Evolutionary conservation across 2,797 vertebrate genomes (phyloP).

Genomic region (Helicolenus hilgendorfi): DNA sequence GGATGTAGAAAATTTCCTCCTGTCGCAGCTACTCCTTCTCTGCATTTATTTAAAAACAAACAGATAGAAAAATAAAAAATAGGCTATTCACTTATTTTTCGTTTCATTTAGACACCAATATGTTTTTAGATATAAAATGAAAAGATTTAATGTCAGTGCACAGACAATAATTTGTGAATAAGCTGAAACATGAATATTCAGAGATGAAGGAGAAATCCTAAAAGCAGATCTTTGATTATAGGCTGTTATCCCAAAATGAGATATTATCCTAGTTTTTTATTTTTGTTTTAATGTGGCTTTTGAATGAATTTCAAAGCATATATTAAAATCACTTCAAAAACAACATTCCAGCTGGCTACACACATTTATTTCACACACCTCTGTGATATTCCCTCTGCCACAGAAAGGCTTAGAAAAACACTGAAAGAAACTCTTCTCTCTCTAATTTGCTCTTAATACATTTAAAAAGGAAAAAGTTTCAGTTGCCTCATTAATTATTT

Average conservation of each 20-base stretch:
- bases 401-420: not conserved
- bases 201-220: not conserved
- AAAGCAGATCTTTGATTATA: not conserved
- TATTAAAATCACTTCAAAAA: not conserved
- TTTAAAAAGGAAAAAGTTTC: not conserved
- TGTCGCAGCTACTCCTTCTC: constrained; percentile 13
- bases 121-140: constrained; percentile 56
- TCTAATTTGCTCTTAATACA: not conserved
- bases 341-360: not conserved
- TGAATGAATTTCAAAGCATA: not conserved
- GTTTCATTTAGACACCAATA: constrained; percentile 22
- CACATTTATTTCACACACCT: constrained; percentile 29
- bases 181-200: not conserved
- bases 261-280: not conserved
- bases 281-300: constrained; percentile 7
- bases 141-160: not conserved
- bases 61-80: not conserved
- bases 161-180: not conserved
- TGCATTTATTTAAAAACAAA: constrained; percentile 19
- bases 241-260: not conserved
- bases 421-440: not conserved
- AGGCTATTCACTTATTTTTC: constrained; percentile 44
- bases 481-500: not conserved
- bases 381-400: not conserved
- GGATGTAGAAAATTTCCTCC: not conserved